Base-by-base conservation (phyloP, 2,113 vertebrate species). In the Pollachius pollachius region DNA sequence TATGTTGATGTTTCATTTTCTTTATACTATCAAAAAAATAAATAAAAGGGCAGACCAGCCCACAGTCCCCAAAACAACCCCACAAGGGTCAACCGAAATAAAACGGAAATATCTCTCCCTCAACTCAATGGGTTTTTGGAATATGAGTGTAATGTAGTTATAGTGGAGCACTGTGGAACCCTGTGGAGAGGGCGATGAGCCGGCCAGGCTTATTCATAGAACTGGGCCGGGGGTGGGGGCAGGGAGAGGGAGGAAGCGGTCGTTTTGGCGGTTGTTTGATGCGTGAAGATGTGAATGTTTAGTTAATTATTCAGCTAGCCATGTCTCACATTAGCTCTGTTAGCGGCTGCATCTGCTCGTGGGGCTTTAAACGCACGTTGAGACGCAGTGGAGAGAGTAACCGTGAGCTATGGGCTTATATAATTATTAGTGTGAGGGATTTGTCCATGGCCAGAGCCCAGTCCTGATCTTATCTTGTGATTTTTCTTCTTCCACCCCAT, bases 381-480 rank as follows among this genome's bases (percentile, higher is more conserved):
- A 41, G 70, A 79, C 64, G 67, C 15, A 65, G 63, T 59, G 68
- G 57, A 70, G 75, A 48, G 66, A 66, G 18, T 70, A 58, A 58
- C 16, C 34, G 30, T 54, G 56, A 67, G 69, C 13, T 37, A 54
- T 27, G 62, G 13, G 41, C 41, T 68, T 30, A 64, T 66, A 30
- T 30, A 62, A 81, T 72, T 78, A 68, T 77, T 19, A 8, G 13
- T 30, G 73, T 65, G 59, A 48, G 58, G 8, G 7, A 64, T 70
- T 78, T 48, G 48, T 73, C 15, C 25, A 2, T 5, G 15, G 25
- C 71, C 58, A 61, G 67, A 27, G 60, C 58, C 12, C 3, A n/a
- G 54, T 17, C 12, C 2, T 11, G 41, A 48, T 48, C 8, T 48
- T 81, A 74, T 62, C 67, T 76, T 68, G 78, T 81, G 78, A 60